Conservation (phyloP, 2,888 invertebrate genomes). For the Nomada ferruginata region DNA sequence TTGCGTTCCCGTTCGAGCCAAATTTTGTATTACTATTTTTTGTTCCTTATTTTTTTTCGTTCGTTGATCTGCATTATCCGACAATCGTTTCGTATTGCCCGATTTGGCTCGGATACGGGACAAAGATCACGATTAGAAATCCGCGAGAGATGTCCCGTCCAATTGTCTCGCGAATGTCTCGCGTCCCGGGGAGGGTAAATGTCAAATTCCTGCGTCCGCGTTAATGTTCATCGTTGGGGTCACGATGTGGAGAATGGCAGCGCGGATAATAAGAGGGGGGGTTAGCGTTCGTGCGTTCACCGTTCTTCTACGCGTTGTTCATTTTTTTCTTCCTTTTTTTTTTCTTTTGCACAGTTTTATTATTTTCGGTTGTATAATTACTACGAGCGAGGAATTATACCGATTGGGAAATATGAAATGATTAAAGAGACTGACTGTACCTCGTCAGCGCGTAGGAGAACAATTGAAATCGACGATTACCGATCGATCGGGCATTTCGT, state of each 20-base stretch:
- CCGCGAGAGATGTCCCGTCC: constrained; percentile 10
- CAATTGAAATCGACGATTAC: constrained; percentile 19
- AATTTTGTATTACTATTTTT: background rate
- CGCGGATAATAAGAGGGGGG: background rate
- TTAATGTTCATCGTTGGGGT: background rate
- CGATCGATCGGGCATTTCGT: background rate
- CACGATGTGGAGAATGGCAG: background rate
- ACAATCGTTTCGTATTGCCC: background rate
- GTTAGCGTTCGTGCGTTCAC: background rate
- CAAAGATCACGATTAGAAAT: constrained; percentile 9
- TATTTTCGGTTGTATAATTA: background rate
- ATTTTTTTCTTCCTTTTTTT: background rate
- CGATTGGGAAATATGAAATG: constrained; percentile 7
- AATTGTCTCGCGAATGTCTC: background rate
- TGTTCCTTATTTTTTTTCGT: too few species aligned
- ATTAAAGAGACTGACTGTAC: constrained; percentile 49
- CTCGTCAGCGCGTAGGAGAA: constrained; percentile 1
- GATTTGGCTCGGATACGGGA: constrained; percentile 18
- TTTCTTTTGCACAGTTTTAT: background rate
- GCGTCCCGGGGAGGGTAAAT: background rate
- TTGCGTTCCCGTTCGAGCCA: constrained; percentile 17
- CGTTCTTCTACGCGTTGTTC: constrained; percentile 7
- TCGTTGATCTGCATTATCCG: background rate
- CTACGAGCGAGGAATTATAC: constrained; percentile 8
- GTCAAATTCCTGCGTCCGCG: constrained; percentile 4